phyloP scores from a whole-genome alignment of 1,140 invertebrate genomes.

The Bradynema listronoti region DNA sequence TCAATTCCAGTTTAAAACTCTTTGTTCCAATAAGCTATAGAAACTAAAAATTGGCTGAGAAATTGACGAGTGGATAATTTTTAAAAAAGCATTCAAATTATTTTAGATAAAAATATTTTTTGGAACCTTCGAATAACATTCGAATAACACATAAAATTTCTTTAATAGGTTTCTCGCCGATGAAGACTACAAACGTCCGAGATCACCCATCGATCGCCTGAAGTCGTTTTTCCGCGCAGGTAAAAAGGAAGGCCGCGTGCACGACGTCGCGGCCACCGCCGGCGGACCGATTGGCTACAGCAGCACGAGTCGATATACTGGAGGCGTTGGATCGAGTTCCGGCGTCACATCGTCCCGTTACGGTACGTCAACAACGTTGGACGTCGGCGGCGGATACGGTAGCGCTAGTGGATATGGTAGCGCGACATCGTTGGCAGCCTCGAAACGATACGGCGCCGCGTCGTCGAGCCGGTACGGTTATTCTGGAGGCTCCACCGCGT shows the following conservation, averaged over 20 bases:
- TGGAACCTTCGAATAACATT: no score
- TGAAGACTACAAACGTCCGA: slow-evolving; percentile 49
- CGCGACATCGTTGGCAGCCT: no score
- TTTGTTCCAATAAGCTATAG: no score
- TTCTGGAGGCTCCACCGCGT: no score
- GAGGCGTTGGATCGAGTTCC: background rate
- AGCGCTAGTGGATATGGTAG: no score
- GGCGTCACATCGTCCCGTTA: background rate
- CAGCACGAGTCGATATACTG: background rate
- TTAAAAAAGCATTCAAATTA: no score
- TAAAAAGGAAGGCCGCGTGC: slow-evolving; percentile 1
- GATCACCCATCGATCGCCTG: slow-evolving; percentile 52
- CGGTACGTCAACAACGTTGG: background rate
- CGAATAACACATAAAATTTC: background rate
- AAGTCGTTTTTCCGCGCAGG: slow-evolving; percentile 44
- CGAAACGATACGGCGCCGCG: no score
- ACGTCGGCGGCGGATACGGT: background rate
- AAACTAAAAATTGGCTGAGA: no score
- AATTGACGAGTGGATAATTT: no score
- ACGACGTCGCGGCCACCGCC: background rate
- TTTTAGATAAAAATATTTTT: no score
- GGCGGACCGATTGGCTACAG: background rate
- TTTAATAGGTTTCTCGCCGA: slow-evolving; percentile 41
- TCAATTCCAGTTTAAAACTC: no score
- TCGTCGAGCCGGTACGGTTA: no score